A percentile compares a stretch with the other conserved stretches of the same genome.
These are phyloP conservation scores for Loriculus beryllinus DNA, from an alignment of 2,797 vertebrate genomes.

Conservation along the genomic window DNA sequence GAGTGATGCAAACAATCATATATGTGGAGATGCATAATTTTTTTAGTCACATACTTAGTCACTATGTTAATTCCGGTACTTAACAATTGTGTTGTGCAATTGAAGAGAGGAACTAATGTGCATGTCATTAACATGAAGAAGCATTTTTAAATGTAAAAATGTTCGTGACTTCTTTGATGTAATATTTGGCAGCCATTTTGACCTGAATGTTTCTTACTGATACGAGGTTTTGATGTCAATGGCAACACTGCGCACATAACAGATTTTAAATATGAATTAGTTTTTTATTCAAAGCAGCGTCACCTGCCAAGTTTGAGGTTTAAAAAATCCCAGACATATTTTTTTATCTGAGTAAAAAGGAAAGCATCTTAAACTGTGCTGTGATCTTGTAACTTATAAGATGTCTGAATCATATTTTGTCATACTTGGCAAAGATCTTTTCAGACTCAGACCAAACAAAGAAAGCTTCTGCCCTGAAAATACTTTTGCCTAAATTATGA, in stretches of 20 bases:
- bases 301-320: slow-evolving; percentile 26
- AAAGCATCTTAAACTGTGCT: background rate
- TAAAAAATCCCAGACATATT: slow-evolving; percentile 2
- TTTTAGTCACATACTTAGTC: background rate
- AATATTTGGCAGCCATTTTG: background rate
- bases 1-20: background rate
- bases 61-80: background rate
- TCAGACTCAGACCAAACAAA: slow-evolving; percentile 40
- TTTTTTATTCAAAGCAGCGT: background rate
- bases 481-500: background rate
- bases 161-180: background rate
- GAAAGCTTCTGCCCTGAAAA: slow-evolving; percentile 8
- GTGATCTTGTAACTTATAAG: slow-evolving; percentile 22
- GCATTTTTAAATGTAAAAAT: slow-evolving; percentile 11
- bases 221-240: slow-evolving; percentile 11
- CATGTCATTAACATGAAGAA: background rate
- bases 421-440: slow-evolving; percentile 43
- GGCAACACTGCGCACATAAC: background rate
- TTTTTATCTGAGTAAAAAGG: slow-evolving; percentile 1
- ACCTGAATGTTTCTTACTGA: background rate
- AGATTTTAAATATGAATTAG: background rate
- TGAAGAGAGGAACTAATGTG: slow-evolving; percentile 34
- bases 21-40: background rate
- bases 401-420: slow-evolving; percentile 39
- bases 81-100: background rate